Evolutionary conservation across 1,140 invertebrate genomes (phyloP).

Genomic region (Fragariocoptes setiger): DNA sequence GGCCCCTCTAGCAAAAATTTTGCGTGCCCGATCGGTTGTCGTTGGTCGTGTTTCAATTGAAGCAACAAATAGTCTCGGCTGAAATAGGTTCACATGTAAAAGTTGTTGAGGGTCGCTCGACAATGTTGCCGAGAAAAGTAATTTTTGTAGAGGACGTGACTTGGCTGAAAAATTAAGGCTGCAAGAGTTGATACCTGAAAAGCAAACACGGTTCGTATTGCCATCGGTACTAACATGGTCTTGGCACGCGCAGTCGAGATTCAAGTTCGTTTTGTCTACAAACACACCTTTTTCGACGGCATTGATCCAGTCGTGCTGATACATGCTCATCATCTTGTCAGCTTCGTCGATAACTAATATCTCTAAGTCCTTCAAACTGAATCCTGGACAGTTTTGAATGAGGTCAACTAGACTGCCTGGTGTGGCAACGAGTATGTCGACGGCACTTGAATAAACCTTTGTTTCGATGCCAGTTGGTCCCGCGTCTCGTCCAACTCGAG

Average conservation of each 20-base stretch:
- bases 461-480: slow-evolving; percentile 21
- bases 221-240: neutral
- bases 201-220: neutral
- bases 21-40: too few species aligned
- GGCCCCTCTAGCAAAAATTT: too few species aligned
- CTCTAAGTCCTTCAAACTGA: slow-evolving; percentile 37
- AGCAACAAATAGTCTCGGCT: slow-evolving; percentile 48
- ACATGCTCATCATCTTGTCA: slow-evolving; percentile 47
- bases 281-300: slow-evolving; percentile 21
- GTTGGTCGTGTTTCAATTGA: too few species aligned
- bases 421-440: slow-evolving; percentile 71
- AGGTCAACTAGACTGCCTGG: slow-evolving; percentile 74
- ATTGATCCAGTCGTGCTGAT: slow-evolving; percentile 58
- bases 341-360: slow-evolving; percentile 73
- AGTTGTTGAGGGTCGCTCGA: slow-evolving; percentile 83
- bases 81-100: slow-evolving; percentile 47
- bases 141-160: slow-evolving; percentile 34
- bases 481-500: too few species aligned
- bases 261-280: slow-evolving; percentile 2
- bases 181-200: slow-evolving; percentile 2
- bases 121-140: slow-evolving; percentile 77
- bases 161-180: slow-evolving; percentile 1
- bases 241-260: slow-evolving; percentile 2
- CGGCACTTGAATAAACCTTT: slow-evolving; percentile 13
- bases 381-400: slow-evolving; percentile 50